Evolutionary conservation across 1,140 invertebrate genomes (phyloP).

Genomic region (Diabrotica virgifera): DNA sequence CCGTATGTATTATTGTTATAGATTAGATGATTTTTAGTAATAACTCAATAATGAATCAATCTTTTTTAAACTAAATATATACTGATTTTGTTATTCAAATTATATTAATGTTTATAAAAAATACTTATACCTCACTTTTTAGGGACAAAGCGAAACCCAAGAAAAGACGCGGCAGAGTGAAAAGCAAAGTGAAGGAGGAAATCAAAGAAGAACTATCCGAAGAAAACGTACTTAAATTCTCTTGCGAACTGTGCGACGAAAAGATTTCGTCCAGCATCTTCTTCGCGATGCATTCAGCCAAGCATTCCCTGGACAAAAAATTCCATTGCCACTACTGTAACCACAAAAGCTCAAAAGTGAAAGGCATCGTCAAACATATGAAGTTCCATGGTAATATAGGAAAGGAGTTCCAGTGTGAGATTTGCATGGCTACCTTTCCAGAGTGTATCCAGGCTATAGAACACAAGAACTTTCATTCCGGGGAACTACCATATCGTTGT

Average conservation of each 20-base stretch:
- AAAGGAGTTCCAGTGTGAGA: conserved; percentile 49
- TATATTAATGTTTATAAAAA: not conserved
- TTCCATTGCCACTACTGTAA: conserved; percentile 47
- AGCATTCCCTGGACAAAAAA: conserved; percentile 41
- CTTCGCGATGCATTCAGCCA: conserved; percentile 37
- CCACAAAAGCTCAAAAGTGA: conserved; percentile 46
- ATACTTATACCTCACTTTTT: not conserved
- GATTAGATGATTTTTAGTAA: too few species aligned
- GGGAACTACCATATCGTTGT: conserved; percentile 59
- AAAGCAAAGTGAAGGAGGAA: not conserved
- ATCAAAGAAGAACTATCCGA: conserved; percentile 12
- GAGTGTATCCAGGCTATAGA: conserved; percentile 48
- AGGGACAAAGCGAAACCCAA: not conserved
- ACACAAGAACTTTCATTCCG: conserved; percentile 52
- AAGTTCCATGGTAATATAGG: conserved; percentile 43
- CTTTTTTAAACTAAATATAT: too few species aligned
- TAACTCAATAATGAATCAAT: too few species aligned
- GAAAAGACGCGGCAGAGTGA: not conserved
- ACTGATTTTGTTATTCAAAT: too few species aligned
- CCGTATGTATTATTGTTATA: too few species aligned
- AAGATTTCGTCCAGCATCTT: conserved; percentile 31
- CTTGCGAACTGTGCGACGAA: conserved; percentile 38
- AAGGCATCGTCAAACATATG: conserved; percentile 44
- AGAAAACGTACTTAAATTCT: conserved; percentile 20
- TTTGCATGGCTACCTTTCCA: conserved; percentile 50